Evolutionary conservation across 1,140 invertebrate genomes (phyloP).

Genomic region (Dendrolimus kikuchii): DNA sequence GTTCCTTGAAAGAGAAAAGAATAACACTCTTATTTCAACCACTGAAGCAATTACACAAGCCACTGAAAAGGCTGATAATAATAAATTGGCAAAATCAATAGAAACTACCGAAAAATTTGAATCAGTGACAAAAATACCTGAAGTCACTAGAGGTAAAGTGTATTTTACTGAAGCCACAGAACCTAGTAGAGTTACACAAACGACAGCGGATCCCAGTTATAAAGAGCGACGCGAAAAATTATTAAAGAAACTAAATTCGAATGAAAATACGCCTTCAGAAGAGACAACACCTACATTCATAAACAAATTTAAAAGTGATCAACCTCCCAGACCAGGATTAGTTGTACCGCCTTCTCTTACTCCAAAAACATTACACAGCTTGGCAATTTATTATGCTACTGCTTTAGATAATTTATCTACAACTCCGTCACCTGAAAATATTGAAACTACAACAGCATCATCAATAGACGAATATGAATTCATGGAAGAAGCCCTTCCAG

Average conservation of each 20-base stretch:
- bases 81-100: slow-evolving; percentile 27
- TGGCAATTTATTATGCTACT: slow-evolving; percentile 84
- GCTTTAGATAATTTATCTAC: slow-evolving; percentile 76
- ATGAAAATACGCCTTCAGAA: slow-evolving; percentile 32
- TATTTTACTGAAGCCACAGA: slow-evolving; percentile 26
- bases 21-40: slow-evolving; percentile 36
- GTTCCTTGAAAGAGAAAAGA: slow-evolving; percentile 57
- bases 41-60: slow-evolving; percentile 36
- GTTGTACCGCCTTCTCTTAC: slow-evolving; percentile 80
- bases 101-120: slow-evolving; percentile 45
- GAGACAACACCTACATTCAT: slow-evolving; percentile 26
- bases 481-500: slow-evolving; percentile 51
- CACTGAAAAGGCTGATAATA: slow-evolving; percentile 32
- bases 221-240: slow-evolving; percentile 55
- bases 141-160: slow-evolving; percentile 28
- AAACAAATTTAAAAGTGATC: slow-evolving; percentile 53
- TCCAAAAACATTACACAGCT: slow-evolving; percentile 81
- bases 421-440: slow-evolving; percentile 55
- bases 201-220: slow-evolving; percentile 44
- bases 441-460: slow-evolving; percentile 36
- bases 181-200: slow-evolving; percentile 22
- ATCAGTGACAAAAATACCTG: slow-evolving; percentile 55
- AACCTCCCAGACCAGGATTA: slow-evolving; percentile 71
- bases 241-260: slow-evolving; percentile 49
- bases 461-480: slow-evolving; percentile 40